Conservation (phyloP, 2,888 invertebrate species). For the Portevinia maculata region DNA sequence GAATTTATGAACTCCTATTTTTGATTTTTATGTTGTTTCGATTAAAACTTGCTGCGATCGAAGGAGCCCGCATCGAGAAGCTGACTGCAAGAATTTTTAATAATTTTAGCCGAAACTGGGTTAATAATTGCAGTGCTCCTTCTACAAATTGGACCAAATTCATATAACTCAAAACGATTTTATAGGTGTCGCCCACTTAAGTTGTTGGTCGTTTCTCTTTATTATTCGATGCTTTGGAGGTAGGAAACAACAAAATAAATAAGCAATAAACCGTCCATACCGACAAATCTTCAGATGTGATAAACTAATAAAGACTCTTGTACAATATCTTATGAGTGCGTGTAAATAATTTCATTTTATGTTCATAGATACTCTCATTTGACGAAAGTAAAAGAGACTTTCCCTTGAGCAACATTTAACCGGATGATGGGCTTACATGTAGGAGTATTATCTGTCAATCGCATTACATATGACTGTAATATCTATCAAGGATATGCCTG, state of each 20-base stretch:
- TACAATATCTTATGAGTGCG: constrained; percentile 44
- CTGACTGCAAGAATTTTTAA: constrained; percentile 43
- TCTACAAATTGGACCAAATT: constrained; percentile 56
- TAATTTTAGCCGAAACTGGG: constrained; percentile 51
- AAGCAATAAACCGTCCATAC: constrained; percentile 40
- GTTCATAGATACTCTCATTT: constrained; percentile 26
- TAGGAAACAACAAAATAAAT: constrained; percentile 10
- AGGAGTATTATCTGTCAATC: constrained; percentile 24
- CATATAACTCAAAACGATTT: constrained; percentile 40
- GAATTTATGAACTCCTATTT: constrained; percentile 54
- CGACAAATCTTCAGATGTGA: constrained; percentile 36
- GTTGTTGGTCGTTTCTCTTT: constrained; percentile 35
- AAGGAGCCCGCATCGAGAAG: constrained; percentile 36
- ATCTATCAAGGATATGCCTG: no score
- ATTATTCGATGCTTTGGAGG: constrained; percentile 36
- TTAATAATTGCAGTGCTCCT: constrained; percentile 57
- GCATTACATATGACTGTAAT: no score
- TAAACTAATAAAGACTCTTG: constrained; percentile 48
- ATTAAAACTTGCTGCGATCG: constrained; percentile 48
- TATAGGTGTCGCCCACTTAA: constrained; percentile 66
- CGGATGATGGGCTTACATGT: constrained; percentile 45
- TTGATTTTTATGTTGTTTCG: constrained; percentile 42
- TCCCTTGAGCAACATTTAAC: constrained; percentile 41
- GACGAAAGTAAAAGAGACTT: constrained; percentile 55
- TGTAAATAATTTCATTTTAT: constrained; percentile 21